Percentiles rank a stretch among this genome's conserved stretches.
Conservation (phyloP, 2,113 vertebrate species). For the Ginglymostoma cirratum region DNA sequence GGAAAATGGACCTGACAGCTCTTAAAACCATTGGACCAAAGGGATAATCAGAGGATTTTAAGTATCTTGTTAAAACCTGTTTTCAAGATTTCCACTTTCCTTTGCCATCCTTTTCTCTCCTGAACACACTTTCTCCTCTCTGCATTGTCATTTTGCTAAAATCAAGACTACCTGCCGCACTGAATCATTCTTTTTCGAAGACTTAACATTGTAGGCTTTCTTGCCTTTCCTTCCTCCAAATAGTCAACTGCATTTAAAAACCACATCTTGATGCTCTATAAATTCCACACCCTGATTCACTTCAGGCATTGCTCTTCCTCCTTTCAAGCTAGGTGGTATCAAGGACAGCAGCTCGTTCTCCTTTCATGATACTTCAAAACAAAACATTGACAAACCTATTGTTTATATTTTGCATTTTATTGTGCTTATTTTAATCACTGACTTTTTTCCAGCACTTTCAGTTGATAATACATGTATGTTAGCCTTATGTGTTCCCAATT, state of each 20-base stretch:
- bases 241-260: background rate
- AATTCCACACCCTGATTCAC: background rate
- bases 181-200: background rate
- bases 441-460: background rate
- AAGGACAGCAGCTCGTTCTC: background rate
- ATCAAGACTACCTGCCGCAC: background rate
- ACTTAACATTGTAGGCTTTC: background rate
- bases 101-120: background rate
- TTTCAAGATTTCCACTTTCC: background rate
- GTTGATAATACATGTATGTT: background rate
- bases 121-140: background rate
- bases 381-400: background rate
- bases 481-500: background rate
- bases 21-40: background rate
- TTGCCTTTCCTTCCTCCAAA: background rate
- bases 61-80: background rate
- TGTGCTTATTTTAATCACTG: background rate
- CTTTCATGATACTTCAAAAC: background rate
- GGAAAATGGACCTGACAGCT: background rate
- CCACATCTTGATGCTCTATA: background rate
- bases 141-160: background rate
- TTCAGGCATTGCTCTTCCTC: background rate
- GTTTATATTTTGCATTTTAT: background rate
- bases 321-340: background rate
- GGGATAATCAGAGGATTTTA: background rate